phyloP scores from a whole-genome alignment of 2,797 vertebrate species.

The Melanotaenia trifasciata region DNA sequence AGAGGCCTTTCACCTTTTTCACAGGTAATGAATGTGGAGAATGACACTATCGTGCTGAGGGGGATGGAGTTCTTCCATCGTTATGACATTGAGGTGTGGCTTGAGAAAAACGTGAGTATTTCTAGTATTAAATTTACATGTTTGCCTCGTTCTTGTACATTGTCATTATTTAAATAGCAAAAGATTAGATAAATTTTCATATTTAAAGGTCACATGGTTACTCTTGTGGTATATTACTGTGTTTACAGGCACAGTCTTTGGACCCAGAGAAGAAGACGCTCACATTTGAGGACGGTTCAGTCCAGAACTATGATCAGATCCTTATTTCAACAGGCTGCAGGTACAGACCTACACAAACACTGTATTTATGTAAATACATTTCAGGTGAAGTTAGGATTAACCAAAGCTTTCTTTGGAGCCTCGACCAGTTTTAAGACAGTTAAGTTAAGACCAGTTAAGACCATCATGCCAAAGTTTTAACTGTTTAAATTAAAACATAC shows the following conservation, averaged over 20 bases:
- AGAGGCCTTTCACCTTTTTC: neutral
- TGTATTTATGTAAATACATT: neutral
- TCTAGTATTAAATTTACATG: too few relatives aligned
- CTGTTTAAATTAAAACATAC: too few relatives aligned
- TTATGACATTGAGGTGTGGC: constrained; percentile 84
- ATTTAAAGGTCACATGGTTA: neutral
- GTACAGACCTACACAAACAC: constrained; percentile 58
- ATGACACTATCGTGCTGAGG: constrained; percentile 81
- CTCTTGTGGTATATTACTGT: neutral
- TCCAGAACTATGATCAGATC: constrained; percentile 84
- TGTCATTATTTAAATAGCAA: too few relatives aligned
- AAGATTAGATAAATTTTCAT: neutral
- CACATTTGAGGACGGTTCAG: constrained; percentile 80
- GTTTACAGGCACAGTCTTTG: constrained; percentile 79
- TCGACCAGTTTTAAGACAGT: neutral
- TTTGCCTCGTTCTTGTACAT: too few relatives aligned
- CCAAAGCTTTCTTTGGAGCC: neutral
- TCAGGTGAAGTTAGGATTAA: neutral
- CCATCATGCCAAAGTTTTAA: too few relatives aligned
- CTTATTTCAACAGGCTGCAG: constrained; percentile 89
- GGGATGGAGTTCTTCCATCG: constrained; percentile 82
- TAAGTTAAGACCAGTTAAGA: too few relatives aligned
- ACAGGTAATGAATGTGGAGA: constrained; percentile 82
- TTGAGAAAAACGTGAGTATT: constrained; percentile 84
- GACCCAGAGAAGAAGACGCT: constrained; percentile 83